Evolutionary conservation across 2,888 invertebrate genomes (phyloP).

Genomic region (Acanthopleura granulata): DNA sequence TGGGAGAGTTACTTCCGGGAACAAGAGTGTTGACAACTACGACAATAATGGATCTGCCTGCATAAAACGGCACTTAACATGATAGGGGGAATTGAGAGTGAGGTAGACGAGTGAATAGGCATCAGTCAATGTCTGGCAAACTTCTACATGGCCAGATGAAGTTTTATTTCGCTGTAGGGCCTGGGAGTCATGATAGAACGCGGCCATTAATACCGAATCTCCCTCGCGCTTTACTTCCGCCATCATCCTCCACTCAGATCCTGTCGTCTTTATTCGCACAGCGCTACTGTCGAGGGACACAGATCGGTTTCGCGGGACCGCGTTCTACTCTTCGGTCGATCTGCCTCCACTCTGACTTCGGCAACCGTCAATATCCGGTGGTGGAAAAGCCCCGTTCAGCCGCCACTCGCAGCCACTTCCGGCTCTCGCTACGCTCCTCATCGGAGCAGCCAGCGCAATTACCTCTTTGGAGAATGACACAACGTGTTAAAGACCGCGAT

Average conservation of each 20-base stretch:
- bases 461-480: no score
- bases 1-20: conserved; percentile 18
- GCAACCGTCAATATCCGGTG: conserved; percentile 15
- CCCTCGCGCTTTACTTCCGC: neutral
- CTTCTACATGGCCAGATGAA: neutral
- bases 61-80: conserved; percentile 18
- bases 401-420: neutral
- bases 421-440: neutral
- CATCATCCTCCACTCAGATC: neutral
- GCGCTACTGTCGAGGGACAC: neutral
- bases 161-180: conserved; percentile 14
- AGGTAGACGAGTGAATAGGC: neutral
- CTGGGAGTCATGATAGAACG: neutral
- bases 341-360: neutral
- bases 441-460: no score
- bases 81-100: conserved; percentile 1
- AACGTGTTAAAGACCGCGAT: no score
- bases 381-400: neutral
- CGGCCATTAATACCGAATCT: conserved; percentile 13
- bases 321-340: neutral
- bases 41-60: conserved; percentile 1
- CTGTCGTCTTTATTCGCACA: neutral
- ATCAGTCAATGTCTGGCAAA: neutral
- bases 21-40: conserved; percentile 9
- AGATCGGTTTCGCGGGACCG: neutral